Percentiles rank a stretch among this genome's conserved stretches.
These are phyloP conservation scores for Glomeris marginata DNA, from an alignment of 2,888 invertebrate species.

Conservation along the genomic window DNA sequence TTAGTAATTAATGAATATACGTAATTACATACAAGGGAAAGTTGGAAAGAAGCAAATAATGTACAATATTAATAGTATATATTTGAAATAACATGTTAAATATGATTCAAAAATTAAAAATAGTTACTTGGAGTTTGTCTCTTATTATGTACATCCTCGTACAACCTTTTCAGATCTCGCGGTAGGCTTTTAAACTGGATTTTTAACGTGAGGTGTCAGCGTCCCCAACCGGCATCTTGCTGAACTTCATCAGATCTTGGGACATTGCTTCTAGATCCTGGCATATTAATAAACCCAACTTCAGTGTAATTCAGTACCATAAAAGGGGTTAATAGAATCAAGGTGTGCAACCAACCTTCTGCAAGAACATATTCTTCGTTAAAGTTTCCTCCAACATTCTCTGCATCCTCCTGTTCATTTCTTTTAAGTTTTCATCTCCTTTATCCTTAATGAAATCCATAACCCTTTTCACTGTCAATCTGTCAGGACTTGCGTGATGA, in stretches of 20 bases:
- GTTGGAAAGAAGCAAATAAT: too few relatives aligned
- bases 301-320: not conserved
- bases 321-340: not conserved
- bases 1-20: too few relatives aligned
- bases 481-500: slow-evolving; percentile 20
- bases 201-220: too few relatives aligned
- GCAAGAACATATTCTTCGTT: slow-evolving; percentile 38
- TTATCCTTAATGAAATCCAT: slow-evolving; percentile 31
- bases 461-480: slow-evolving; percentile 29
- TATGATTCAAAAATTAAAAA: too few relatives aligned
- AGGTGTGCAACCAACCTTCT: slow-evolving; percentile 22
- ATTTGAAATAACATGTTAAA: too few relatives aligned
- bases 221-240: too few relatives aligned
- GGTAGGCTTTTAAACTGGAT: too few relatives aligned
- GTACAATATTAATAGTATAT: too few relatives aligned
- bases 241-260: not conserved
- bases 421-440: slow-evolving; percentile 27
- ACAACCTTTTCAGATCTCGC: too few relatives aligned
- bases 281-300: not conserved
- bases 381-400: slow-evolving; percentile 37
- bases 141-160: too few relatives aligned
- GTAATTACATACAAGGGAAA: too few relatives aligned
- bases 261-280: slow-evolving; percentile 10
- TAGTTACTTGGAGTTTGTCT: too few relatives aligned
- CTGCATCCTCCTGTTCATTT: slow-evolving; percentile 28